phyloP scores from a whole-genome alignment of 2,797 vertebrate genomes.

The Spinibarbus caldwelli region DNA sequence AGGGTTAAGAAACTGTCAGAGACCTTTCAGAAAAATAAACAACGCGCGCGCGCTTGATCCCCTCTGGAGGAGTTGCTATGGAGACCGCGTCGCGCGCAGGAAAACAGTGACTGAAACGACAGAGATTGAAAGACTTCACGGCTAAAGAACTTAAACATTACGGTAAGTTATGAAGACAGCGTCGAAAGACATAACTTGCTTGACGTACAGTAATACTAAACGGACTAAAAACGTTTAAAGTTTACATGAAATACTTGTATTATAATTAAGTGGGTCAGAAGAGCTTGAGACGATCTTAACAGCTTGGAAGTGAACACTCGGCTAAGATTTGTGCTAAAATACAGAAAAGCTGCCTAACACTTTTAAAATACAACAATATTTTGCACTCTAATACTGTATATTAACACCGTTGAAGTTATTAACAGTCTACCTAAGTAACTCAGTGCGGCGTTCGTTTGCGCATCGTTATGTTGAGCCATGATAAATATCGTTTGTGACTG shows the following conservation, averaged over 20 bases:
- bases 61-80: constrained; percentile 57
- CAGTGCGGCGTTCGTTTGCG: background rate
- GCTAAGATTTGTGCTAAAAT: background rate
- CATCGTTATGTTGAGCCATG: background rate
- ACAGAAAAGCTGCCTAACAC: background rate
- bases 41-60: background rate
- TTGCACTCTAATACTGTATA: background rate
- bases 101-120: constrained; percentile 51
- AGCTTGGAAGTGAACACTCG: background rate
- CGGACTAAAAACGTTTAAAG: background rate
- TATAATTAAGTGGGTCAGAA: background rate
- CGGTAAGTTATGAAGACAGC: background rate
- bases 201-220: background rate
- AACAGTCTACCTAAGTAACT: background rate
- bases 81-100: constrained; percentile 59
- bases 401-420: background rate
- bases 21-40: no score
- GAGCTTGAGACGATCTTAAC: background rate
- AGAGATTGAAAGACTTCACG: constrained; percentile 49
- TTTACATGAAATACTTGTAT: background rate
- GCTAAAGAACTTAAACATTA: background rate
- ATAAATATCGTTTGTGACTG: background rate
- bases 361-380: background rate
- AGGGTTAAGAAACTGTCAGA: background rate
- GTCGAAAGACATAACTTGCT: background rate